Conservation (phyloP, 2,797 vertebrate genomes). For the Melopsittacus undulatus region DNA sequence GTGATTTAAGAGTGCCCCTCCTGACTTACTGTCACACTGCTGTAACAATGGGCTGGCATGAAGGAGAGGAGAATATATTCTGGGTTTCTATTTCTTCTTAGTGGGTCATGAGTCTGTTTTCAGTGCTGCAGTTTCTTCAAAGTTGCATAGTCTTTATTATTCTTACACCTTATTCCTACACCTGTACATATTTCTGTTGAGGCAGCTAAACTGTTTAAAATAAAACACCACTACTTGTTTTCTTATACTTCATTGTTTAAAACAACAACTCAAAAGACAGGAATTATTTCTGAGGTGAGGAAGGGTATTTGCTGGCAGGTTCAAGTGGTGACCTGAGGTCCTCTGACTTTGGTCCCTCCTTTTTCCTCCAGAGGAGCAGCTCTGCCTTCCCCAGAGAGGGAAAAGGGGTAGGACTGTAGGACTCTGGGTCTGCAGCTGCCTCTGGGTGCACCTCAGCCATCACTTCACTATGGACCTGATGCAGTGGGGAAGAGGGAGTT, state of each 20-base stretch:
- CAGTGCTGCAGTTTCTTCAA: background rate
- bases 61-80: background rate
- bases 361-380: background rate
- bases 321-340: background rate
- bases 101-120: background rate
- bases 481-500: background rate
- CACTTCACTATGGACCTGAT: background rate
- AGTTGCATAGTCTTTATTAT: background rate
- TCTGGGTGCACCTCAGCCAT: background rate
- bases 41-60: slow-evolving; percentile 34
- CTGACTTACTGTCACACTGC: slow-evolving; percentile 15
- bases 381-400: background rate
- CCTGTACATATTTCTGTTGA: background rate
- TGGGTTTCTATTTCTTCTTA: background rate
- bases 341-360: background rate
- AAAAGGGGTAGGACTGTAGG: background rate
- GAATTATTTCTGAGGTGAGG: background rate
- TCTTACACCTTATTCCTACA: background rate
- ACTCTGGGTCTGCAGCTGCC: background rate
- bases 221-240: background rate
- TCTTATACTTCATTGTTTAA: background rate
- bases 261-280: background rate
- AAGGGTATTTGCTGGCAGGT: background rate
- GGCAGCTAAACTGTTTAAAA: background rate
- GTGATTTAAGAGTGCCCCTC: slow-evolving; percentile 43